These are phyloP conservation scores for Hirtodrosophila histrioides DNA, from an alignment of 2,888 invertebrate genomes.

Conservation along the genomic window DNA sequence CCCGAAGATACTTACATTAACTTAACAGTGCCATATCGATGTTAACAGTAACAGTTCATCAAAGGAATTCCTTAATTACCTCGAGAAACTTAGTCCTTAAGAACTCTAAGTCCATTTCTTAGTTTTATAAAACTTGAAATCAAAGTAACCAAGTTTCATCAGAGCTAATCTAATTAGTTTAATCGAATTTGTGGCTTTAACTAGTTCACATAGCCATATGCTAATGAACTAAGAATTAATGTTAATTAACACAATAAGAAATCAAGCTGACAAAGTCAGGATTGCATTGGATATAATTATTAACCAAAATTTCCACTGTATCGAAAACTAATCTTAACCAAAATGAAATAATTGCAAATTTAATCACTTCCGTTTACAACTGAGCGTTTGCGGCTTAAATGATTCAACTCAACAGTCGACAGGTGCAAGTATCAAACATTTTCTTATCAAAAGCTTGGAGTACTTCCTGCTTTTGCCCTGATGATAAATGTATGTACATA, in stretches of 20 bases:
- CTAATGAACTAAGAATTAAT: not conserved
- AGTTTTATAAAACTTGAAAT: too few relatives aligned
- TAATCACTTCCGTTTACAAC: constrained; percentile 21
- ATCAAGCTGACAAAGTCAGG: constrained; percentile 1
- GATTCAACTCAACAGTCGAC: constrained; percentile 19
- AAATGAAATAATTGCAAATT: not conserved
- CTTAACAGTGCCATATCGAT: too few relatives aligned
- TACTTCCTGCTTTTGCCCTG: constrained; percentile 21
- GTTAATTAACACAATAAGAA: not conserved
- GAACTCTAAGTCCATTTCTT: too few relatives aligned
- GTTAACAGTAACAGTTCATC: too few relatives aligned
- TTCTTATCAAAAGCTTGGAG: constrained; percentile 30
- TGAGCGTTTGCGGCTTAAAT: not conserved
- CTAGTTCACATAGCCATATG: too few relatives aligned
- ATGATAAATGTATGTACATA: too few relatives aligned
- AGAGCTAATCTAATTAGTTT: too few relatives aligned
- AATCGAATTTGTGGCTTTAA: too few relatives aligned
- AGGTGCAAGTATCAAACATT: constrained; percentile 17
- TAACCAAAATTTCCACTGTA: not conserved
- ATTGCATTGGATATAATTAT: not conserved
- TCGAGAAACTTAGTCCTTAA: too few relatives aligned
- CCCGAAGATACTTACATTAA: too few relatives aligned
- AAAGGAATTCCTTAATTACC: too few relatives aligned
- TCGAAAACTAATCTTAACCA: constrained; percentile 5
- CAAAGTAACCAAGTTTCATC: too few relatives aligned